Percentiles rank a stretch among this genome's conserved stretches.
Evolutionary conservation across 2,888 invertebrate genomes (phyloP).

Genomic region (Tetragonisca angustula): DNA sequence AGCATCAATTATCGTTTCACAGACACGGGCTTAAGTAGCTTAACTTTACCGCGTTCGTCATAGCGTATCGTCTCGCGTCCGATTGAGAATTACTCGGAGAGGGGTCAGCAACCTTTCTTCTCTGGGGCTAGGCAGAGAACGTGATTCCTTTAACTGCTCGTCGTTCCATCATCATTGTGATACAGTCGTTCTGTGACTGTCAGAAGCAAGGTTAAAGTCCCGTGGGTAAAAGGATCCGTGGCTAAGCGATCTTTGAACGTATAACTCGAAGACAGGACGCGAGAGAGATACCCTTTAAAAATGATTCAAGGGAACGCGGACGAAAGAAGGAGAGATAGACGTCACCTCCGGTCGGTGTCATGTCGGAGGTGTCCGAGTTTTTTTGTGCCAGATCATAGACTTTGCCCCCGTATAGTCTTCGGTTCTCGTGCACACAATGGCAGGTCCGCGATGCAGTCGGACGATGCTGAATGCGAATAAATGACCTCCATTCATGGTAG

Average conservation of each 20-base stretch:
- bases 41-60: background rate
- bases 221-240: slow-evolving; percentile 49
- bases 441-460: slow-evolving; percentile 77
- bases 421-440: slow-evolving; percentile 74
- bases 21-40: background rate
- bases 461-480: slow-evolving; percentile 79
- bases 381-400: slow-evolving; percentile 72
- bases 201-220: slow-evolving; percentile 56
- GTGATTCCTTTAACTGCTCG: slow-evolving; percentile 46
- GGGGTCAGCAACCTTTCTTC: slow-evolving; percentile 43
- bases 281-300: slow-evolving; percentile 61
- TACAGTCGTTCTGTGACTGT: slow-evolving; percentile 55
- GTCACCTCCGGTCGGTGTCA: slow-evolving; percentile 70
- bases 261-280: slow-evolving; percentile 53
- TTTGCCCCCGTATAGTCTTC: slow-evolving; percentile 69
- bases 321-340: slow-evolving; percentile 65
- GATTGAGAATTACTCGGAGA: background rate
- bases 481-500: slow-evolving; percentile 80
- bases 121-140: slow-evolving; percentile 2
- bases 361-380: slow-evolving; percentile 71
- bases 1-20: slow-evolving; percentile 1
- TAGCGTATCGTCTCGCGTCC: background rate
- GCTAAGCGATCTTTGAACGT: slow-evolving; percentile 60
- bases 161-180: slow-evolving; percentile 50
- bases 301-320: slow-evolving; percentile 49